Evolutionary conservation across 2,113 vertebrate species (phyloP).

Genomic region (Tinamus guttatus): DNA sequence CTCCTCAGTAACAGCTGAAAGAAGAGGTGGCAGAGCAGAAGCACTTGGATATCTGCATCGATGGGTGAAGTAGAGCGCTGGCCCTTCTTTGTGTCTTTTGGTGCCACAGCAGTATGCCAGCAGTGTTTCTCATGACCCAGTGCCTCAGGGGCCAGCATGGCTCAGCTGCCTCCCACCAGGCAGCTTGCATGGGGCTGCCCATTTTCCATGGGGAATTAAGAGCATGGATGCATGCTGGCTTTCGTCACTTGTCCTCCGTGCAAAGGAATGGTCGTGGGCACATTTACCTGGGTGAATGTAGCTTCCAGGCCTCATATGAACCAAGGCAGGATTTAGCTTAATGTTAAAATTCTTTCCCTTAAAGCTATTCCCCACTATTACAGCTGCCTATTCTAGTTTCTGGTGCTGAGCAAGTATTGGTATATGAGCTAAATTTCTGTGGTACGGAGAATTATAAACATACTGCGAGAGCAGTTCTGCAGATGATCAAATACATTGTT

Average conservation of each 20-base stretch:
- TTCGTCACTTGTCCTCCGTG: neutral
- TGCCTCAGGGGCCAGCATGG: neutral
- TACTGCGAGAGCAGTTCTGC: neutral
- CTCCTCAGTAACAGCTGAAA: too few relatives aligned
- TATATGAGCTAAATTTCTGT: neutral
- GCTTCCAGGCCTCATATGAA: neutral
- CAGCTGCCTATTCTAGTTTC: neutral
- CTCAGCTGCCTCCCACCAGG: neutral
- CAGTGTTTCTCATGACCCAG: neutral
- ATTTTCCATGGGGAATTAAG: neutral
- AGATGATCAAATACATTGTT: neutral
- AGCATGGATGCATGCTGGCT: neutral
- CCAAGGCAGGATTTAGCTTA: neutral
- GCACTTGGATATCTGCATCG: neutral
- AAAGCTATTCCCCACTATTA: neutral
- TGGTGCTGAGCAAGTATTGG: neutral
- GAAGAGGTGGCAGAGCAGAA: accelerated
- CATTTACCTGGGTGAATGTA: neutral
- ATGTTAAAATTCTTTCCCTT: neutral
- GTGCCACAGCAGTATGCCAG: neutral
- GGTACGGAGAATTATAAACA: neutral
- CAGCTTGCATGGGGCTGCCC: neutral
- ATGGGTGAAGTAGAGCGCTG: neutral
- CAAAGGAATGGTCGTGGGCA: neutral
- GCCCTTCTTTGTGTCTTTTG: neutral